phyloP scores from a whole-genome alignment of 1,140 invertebrate genomes.

The Dendrolimus punctatus region DNA sequence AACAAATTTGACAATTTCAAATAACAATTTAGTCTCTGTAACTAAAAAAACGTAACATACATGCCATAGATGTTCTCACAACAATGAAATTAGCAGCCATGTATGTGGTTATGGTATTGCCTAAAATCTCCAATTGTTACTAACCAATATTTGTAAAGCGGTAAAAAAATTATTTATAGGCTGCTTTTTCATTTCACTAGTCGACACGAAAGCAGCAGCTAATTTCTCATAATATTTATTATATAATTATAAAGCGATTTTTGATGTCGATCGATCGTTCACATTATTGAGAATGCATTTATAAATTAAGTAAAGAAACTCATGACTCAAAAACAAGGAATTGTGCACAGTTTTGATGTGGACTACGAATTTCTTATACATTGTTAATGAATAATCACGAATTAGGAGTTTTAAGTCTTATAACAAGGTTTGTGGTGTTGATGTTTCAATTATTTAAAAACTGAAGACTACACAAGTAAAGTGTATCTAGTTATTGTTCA shows the following conservation, averaged over 20 bases:
- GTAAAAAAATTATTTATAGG: too few species aligned
- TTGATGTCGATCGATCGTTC: constrained; percentile 3
- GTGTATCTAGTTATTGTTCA: constrained; percentile 47
- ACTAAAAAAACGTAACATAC: too few species aligned
- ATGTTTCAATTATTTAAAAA: constrained; percentile 39
- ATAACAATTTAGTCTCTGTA: too few species aligned
- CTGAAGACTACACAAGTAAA: constrained; percentile 37
- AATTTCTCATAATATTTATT: constrained; percentile 10
- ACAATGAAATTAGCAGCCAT: too few species aligned
- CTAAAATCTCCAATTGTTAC: too few species aligned
- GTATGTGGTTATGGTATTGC: too few species aligned
- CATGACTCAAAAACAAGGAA: constrained; percentile 51
- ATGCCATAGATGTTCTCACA: too few species aligned
- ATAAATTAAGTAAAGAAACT: constrained; percentile 40
- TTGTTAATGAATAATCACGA: constrained; percentile 17
- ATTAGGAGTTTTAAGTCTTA: constrained; percentile 14
- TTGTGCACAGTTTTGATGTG: constrained; percentile 51
- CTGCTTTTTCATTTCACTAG: constrained; percentile 1
- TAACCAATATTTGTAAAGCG: too few species aligned
- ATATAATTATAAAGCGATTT: constrained; percentile 4
- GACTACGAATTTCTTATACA: constrained; percentile 55
- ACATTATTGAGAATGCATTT: constrained; percentile 39
- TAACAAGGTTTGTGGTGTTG: constrained; percentile 29
- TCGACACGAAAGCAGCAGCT: constrained; percentile 6
- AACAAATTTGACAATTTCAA: too few species aligned